Evolutionary conservation across 92 coral and sea anemone species (phyloP), one percentile per base, ranked within the genome.

Genomic region (Diadumene lineata): DNA sequence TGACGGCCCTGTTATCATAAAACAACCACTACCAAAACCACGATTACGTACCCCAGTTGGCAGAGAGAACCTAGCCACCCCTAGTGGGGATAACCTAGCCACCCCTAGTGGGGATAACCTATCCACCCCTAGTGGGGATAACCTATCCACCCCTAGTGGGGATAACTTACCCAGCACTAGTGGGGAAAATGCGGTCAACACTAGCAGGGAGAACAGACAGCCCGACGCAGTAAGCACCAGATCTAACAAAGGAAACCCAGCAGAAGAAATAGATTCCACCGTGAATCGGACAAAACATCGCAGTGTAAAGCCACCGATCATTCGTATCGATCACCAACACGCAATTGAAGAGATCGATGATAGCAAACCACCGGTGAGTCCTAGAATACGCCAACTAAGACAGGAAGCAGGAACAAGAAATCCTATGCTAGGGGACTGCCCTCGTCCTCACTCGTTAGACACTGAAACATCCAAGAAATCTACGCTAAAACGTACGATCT

Each of bases 371-470:
- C 68, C 68, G 0, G 19, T 28, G 17, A 72, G 26, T 7, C 56
- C 77, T 56, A 72, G 67, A 33, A 72, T 72, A 56, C 77, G 11
- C 0, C 51, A 56, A 33, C 30, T 70, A 15, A 13, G 16, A 53
- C 1, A 21, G 19, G 75, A 70, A 53, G 75, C 29, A 70, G 53
- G 30, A 18, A 31, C 64, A 0, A 56, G 31, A 43, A 56, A 56
- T 34, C 77, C 77, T 21, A 24, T 33, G 22, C 53, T 72, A 2
- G 77, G 77, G 0, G 66, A 34, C 31, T 55, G 25, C n/a, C 66
- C 65, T 34, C 55, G 77, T 1, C 65, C 66, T 53, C 77, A 72
- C 26, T 56, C 77, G n/a, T 23, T 72, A 0, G 77, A 72, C 57
- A n/a, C n/a, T n/a, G 31, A 26, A n/a, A 65, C 55, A 0, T 51